Base-by-base conservation (phyloP, 2,888 invertebrate species). In the Dryobotodes eremita region DNA sequence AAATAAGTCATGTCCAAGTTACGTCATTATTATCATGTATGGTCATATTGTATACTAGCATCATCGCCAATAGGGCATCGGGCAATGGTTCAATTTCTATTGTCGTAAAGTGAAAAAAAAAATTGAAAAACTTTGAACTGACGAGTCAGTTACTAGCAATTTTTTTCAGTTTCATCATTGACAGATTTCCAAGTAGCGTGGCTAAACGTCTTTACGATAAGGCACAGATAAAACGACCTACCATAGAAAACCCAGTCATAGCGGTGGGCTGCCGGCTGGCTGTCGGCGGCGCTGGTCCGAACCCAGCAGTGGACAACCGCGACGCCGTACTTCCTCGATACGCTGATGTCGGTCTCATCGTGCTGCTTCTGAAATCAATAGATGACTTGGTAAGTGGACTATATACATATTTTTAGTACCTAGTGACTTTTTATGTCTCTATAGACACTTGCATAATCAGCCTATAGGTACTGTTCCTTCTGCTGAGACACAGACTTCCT, bases 211-310 rank as follows among this genome's bases (percentile, higher is more conserved):
- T 36, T 36, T 62, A 23, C 36, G 11, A 61, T 31, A 59, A 26
- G 26, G 26, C 23, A 23, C 11, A 36, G 73, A 23, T 31, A 48
- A 17, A 17, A 13, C 11, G 17, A 50, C 36, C 26, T 46, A 59
- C 97, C 96, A 96, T 96, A 75, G 96, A 96, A 84, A 97, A 96
- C 0, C 96, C 97, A 42, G 96, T 95, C 93, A 96, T 94, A 15
- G 95, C 94, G 2, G 95, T 94, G 0, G 94, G 91, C 73, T 96
- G 96, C 6, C 96, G 91, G 71, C 93, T 93, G 0, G 96, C 95
- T 2, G 96, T 95, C 0, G 96, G 94, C 0, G 96, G 96, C 0
- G 96, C 94, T 1, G 96, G 96, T 0, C 96, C 96, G 66, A 97
- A 96, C 0, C 96, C 96, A 1, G 96, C 96, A 0, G 97, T 97